Base-by-base conservation (phyloP, 64 coral and sea anemone genomes). In the Stichodactyla mertensii region DNA sequence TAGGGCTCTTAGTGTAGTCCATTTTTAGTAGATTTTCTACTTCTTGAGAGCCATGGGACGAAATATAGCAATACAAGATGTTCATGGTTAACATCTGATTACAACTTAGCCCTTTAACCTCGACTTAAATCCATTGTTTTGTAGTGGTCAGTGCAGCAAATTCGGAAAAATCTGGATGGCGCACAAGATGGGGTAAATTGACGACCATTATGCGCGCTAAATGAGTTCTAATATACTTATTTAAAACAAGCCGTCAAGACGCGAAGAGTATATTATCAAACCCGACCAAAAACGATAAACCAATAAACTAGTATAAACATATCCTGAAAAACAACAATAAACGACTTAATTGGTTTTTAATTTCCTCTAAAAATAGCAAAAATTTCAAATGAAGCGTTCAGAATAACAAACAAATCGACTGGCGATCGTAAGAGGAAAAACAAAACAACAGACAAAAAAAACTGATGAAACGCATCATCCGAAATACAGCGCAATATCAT, bases 251-350 rank as follows among this genome's bases (percentile, higher is more conserved):
- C 27, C 24, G 26, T 74, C 69, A 74, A 31, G 10, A 31, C 7
- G 69, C 69, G 69, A 27, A 31, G 69, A 74, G 69, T 74, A 14
- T 74, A 74, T 74, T 74, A 74, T 74, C 11, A 31, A 27, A 74
- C 66, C 5, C 23, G 23, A 2, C 24, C 69, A 31, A 74, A 74
- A 74, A 74, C 23, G 26, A 74, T 27, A 74, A 27, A 74, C 69
- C 9, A 74, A 74, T 31, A 74, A 27, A 74, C 22, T 74, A 74
- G n/a, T 74, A 74, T 74, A 74, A 74, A 74, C 69, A 74, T 74
- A 74, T 74, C 24, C 69, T 74, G 24, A 74, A 31, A 6, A 31
- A 74, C 24, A 74, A 74, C 69, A 74, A 74, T 31, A 13, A 31
- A 74, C n/a, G 10, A 74, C 62, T 74, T 74, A 74, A 74, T 74